Evolutionary conservation across 2,888 invertebrate species (phyloP).

Genomic region (Hybos culiciformis): DNA sequence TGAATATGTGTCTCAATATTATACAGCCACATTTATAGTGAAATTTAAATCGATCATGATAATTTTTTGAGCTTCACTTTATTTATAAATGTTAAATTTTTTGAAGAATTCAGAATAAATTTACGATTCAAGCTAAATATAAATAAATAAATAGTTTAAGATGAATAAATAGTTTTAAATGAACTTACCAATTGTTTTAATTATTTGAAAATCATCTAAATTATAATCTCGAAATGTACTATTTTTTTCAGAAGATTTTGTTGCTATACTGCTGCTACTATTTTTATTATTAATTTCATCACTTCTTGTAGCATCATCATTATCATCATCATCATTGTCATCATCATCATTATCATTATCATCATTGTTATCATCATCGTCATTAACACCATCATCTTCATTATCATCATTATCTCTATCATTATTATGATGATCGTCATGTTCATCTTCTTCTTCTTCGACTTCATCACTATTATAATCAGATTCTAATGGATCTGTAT

Average conservation of each 20-base stretch:
- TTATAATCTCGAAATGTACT: constrained; percentile 44
- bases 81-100: no score
- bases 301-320: constrained; percentile 1
- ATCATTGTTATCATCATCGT: constrained; percentile 24
- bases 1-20: no score
- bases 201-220: constrained; percentile 69
- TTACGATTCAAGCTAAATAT: no score
- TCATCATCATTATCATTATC: constrained; percentile 3
- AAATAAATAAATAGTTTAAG: no score
- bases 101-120: no score
- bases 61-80: no score
- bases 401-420: constrained; percentile 22
- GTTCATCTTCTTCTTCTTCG: constrained; percentile 16
- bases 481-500: constrained; percentile 33
- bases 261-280: constrained; percentile 7
- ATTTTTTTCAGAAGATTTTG: no score
- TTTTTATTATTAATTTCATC: not conserved
- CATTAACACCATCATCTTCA: constrained; percentile 27
- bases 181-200: constrained; percentile 75
- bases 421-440: constrained; percentile 20
- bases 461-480: constrained; percentile 30
- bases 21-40: no score
- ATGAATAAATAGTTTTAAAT: no score
- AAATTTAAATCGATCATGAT: no score
- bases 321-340: constrained; percentile 8